Evolutionary conservation across 2,113 vertebrate species (phyloP).

Genomic region (Athene cunicularia): DNA sequence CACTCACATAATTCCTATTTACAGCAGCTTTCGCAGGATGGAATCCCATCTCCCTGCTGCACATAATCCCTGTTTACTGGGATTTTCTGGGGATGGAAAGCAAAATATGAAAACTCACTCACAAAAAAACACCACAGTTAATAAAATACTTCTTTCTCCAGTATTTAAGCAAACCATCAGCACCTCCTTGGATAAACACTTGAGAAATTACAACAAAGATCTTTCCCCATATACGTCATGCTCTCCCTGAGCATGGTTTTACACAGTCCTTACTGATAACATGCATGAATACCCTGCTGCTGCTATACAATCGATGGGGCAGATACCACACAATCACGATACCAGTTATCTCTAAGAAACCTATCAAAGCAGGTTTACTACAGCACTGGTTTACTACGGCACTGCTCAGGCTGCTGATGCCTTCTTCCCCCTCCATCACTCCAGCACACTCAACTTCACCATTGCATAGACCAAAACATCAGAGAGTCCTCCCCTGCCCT

Average conservation of each 20-base stretch:
- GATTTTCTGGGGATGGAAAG: neutral
- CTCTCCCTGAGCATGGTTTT: neutral
- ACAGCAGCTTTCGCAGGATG: neutral
- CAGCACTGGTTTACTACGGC: too few species aligned
- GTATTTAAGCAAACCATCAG: neutral
- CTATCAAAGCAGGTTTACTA: neutral
- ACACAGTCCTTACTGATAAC: neutral
- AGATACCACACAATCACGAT: neutral
- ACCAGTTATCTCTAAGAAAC: neutral
- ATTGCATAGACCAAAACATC: rapidly evolving
- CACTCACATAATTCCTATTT: neutral
- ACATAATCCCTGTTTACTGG: neutral
- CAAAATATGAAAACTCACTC: neutral
- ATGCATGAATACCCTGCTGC: neutral
- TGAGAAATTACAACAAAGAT: neutral
- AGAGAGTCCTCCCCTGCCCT: neutral
- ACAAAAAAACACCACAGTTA: neutral
- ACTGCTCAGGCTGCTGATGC: neutral
- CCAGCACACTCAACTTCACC: neutral
- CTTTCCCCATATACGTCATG: neutral
- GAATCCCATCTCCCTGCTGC: neutral
- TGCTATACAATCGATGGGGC: neutral
- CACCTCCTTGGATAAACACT: neutral
- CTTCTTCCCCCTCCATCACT: neutral
- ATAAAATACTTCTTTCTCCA: neutral